Conservation (phyloP, 2,888 invertebrate species). For the Noctua pronuba region DNA sequence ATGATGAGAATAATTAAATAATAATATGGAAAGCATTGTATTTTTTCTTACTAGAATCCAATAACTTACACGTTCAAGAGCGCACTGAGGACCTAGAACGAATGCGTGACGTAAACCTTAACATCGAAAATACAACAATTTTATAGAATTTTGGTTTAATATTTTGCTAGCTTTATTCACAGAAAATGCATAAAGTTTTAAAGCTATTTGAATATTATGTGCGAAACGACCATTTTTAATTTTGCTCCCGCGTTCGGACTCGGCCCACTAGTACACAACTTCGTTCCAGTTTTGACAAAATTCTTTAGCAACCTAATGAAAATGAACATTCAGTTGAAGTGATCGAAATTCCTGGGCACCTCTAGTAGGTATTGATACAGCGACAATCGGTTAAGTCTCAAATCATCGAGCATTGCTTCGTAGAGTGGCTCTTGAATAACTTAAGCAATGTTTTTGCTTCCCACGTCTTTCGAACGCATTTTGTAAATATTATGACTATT, state of each 20-base stretch:
- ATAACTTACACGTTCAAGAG: neutral
- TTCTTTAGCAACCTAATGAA: neutral
- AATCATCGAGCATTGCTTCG: slow-evolving; percentile 53
- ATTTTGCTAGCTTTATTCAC: neutral
- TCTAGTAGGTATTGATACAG: slow-evolving; percentile 40
- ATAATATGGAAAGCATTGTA: neutral
- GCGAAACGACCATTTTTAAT: neutral
- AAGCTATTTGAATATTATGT: neutral
- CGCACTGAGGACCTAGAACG: neutral
- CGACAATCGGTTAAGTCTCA: slow-evolving; percentile 59
- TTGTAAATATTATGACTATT: slow-evolving; percentile 71
- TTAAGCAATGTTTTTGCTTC: slow-evolving; percentile 67
- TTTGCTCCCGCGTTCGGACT: neutral
- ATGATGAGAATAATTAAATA: slow-evolving; percentile 6
- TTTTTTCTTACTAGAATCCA: neutral
- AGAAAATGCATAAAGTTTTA: neutral
- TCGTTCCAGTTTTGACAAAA: neutral
- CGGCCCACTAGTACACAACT: neutral
- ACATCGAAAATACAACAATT: neutral
- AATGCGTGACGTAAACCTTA: neutral
- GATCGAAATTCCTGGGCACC: slow-evolving; percentile 18
- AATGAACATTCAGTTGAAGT: slow-evolving; percentile 3
- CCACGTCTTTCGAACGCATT: slow-evolving; percentile 67
- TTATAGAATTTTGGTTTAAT: neutral
- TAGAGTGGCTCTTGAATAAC: slow-evolving; percentile 63